These are phyloP conservation scores for Heliconius hortense DNA, from an alignment of 2,888 invertebrate species.

Conservation along the genomic window DNA sequence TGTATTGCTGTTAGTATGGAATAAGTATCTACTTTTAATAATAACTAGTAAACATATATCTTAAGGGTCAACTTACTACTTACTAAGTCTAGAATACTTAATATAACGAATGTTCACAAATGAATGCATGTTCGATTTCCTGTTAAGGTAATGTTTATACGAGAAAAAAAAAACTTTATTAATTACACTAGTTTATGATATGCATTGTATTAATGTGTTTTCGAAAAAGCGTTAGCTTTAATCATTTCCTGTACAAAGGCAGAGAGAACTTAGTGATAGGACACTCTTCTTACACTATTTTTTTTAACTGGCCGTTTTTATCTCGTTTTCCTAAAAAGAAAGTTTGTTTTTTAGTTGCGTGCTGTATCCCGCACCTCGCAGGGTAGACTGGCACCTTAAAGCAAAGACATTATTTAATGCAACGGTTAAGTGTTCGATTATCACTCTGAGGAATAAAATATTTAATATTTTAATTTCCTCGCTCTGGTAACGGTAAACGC, in stretches of 20 bases:
- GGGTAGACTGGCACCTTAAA: background rate
- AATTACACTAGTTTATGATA: background rate
- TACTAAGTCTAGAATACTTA: background rate
- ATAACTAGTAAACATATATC: background rate
- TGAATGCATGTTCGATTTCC: constrained; percentile 1
- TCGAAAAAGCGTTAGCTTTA: background rate
- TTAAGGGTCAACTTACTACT: background rate
- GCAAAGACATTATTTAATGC: too few species aligned
- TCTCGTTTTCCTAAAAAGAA: background rate
- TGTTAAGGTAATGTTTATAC: background rate
- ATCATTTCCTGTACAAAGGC: background rate
- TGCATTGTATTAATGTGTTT: background rate
- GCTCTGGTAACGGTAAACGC: too few species aligned
- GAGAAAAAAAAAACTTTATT: background rate
- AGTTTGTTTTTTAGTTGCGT: background rate
- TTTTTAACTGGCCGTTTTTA: too few species aligned
- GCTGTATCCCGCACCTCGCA: background rate
- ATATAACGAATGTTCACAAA: background rate
- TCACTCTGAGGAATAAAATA: too few species aligned
- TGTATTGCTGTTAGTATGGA: background rate
- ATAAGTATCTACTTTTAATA: background rate
- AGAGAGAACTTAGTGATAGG: background rate
- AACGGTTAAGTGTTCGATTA: too few species aligned
- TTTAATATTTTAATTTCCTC: too few species aligned
- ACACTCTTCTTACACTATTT: background rate